Evolutionary conservation across 2,888 invertebrate species (phyloP).

Genomic region (Lycocerus yunnanus): DNA sequence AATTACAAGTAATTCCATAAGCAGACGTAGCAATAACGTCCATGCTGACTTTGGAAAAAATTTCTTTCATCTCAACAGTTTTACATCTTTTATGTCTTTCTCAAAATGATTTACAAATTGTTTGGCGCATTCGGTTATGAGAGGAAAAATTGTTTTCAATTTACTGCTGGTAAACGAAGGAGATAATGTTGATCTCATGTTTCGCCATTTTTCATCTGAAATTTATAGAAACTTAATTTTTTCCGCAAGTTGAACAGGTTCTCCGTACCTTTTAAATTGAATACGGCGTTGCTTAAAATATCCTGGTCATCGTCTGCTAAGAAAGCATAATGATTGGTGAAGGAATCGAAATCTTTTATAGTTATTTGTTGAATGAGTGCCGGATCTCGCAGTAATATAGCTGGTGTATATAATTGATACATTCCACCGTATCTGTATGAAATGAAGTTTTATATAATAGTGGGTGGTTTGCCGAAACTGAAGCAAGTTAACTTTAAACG

Average conservation of each 20-base stretch:
- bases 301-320: not conserved
- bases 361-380: constrained; percentile 17
- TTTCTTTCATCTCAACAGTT: not conserved
- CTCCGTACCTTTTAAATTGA: too few species aligned
- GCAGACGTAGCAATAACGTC: not conserved
- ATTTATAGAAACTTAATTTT: too few species aligned
- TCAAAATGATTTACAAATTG: not conserved
- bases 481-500: too few species aligned
- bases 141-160: not conserved
- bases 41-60: not conserved
- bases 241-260: too few species aligned
- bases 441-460: not conserved
- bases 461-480: too few species aligned
- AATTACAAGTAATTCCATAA: not conserved
- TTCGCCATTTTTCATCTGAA: not conserved
- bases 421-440: constrained; percentile 6
- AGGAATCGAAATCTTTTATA: constrained; percentile 17
- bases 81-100: not conserved
- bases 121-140: not conserved
- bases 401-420: not conserved
- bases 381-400: constrained; percentile 7
- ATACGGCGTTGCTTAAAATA: constrained; percentile 4
- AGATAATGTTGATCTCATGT: not conserved
- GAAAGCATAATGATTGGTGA: constrained; percentile 4
- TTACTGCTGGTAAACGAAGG: not conserved